Conservation (phyloP, 2,797 vertebrate genomes). For the Aeoliscus strigatus region DNA sequence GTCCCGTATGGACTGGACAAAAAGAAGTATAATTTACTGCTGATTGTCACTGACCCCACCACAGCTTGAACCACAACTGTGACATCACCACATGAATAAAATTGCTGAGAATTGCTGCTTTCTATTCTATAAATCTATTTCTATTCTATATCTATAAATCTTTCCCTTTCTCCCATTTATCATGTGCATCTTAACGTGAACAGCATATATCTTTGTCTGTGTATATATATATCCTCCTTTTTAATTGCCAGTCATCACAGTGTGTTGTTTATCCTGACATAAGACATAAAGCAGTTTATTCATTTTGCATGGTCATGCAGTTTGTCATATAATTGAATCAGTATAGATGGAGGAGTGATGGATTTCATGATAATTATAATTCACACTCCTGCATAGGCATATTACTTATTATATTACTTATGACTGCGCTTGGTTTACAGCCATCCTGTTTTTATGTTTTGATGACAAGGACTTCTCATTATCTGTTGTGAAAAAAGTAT, state of each 20-base stretch:
- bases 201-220: no score
- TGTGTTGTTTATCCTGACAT: constrained; percentile 40
- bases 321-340: constrained; percentile 18
- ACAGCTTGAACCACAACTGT: no score
- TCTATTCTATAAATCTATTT: no score
- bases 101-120: no score
- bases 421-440: constrained; percentile 42
- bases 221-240: not conserved
- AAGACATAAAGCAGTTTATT: constrained; percentile 32
- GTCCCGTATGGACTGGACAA: no score
- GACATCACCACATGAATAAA: no score
- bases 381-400: constrained; percentile 35
- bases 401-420: constrained; percentile 51
- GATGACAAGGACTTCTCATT: constrained; percentile 57
- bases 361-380: constrained; percentile 50
- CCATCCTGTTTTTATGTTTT: constrained; percentile 38
- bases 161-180: no score
- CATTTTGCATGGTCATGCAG: constrained; percentile 29
- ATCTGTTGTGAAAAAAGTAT: constrained; percentile 60
- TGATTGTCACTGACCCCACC: no score
- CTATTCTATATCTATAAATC: no score
- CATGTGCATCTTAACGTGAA: no score
- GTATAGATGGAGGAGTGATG: constrained; percentile 43
- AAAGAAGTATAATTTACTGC: no score
- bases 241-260: constrained; percentile 36